Evolutionary conservation across 2,888 invertebrate species (phyloP).

Genomic region (Leptinotarsa tumamoca): DNA sequence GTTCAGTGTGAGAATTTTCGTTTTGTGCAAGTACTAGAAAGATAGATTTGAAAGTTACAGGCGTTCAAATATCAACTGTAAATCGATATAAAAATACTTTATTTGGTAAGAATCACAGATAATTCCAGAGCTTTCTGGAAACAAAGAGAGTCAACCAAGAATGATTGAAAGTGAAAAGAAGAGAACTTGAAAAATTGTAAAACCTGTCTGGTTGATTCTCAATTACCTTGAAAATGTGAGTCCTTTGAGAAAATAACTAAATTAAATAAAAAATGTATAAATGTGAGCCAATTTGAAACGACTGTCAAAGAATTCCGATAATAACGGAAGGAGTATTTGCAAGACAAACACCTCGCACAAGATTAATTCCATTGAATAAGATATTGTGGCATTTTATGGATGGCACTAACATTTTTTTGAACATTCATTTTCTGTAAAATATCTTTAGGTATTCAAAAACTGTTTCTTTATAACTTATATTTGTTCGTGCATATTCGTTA

Average conservation of each 20-base stretch:
- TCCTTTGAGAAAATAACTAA: not conserved
- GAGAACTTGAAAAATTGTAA: not conserved
- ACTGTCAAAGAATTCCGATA: not conserved
- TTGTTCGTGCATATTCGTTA: slow-evolving; percentile 6
- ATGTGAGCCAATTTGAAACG: not conserved
- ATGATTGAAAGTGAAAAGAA: slow-evolving; percentile 4
- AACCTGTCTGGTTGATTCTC: not conserved
- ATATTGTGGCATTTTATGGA: slow-evolving; percentile 17
- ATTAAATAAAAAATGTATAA: not conserved
- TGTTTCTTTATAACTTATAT: not conserved
- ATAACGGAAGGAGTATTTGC: not conserved
- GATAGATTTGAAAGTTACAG: slow-evolving; percentile 23
- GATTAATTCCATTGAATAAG: slow-evolving; percentile 6
- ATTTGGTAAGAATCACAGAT: slow-evolving; percentile 22
- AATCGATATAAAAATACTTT: slow-evolving; percentile 21
- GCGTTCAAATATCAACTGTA: slow-evolving; percentile 19
- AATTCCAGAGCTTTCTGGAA: slow-evolving; percentile 19
- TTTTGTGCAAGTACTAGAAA: slow-evolving; percentile 36
- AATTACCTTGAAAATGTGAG: not conserved
- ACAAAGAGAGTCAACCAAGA: slow-evolving; percentile 15
- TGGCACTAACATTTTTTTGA: slow-evolving; percentile 16
- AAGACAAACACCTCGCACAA: slow-evolving; percentile 15
- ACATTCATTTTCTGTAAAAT: slow-evolving; percentile 1
- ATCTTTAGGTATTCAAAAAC: slow-evolving; percentile 14
- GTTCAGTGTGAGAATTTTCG: slow-evolving; percentile 30